Evolutionary conservation across 2,113 vertebrate species (phyloP), one percentile per base, ranked within the genome.

Genomic region (Mystacornis crossleyi): DNA sequence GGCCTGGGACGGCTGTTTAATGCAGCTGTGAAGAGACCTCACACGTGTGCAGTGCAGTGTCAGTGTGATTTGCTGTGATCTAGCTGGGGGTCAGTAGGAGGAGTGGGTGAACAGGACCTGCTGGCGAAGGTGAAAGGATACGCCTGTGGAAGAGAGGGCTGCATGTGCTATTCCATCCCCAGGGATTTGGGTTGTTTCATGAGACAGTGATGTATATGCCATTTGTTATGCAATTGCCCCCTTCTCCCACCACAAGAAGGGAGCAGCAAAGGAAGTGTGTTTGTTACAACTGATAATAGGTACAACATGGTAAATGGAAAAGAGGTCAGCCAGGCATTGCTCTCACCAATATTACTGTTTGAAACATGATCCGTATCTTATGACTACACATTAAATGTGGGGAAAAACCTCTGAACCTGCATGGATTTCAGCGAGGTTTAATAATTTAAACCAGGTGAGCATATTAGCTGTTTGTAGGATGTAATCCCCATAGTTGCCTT

Each of bases 371-470:
- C 64, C 66, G 2, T 72, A 10, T 34, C 60, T 87, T 73, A 36
- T 9, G 25, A 17, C 62, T 58, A 15, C 2, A 1, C 54, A 36
- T 83, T 82, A 75, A 91, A 80, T 70, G 58, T 43, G 53, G 48
- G 24, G 47, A 28, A 75, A 82, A 66, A 33, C 38, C 26, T 60
- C 69, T 26, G 26, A 88, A 78, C 1, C 2, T 89, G 43, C 48
- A 34, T 33, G 43, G 36, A 45, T 74, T 94, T 92, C 36, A 57
- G 79, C 0, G 0, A 90, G 25, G 72, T 71, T 96, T 82, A 82
- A 25, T 94, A 93, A 94, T 94, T 94, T 82, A 86, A 94, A 77
- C 48, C 90, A 86, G 81, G 48, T 82, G 92, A 83, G 36, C 18
- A 4, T 24, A 20, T 64, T 47, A 55, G 51, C 53, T 40, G 10